Evolutionary conservation across 2,113 vertebrate species (phyloP).

Genomic region (Oxyura jamaicensis): DNA sequence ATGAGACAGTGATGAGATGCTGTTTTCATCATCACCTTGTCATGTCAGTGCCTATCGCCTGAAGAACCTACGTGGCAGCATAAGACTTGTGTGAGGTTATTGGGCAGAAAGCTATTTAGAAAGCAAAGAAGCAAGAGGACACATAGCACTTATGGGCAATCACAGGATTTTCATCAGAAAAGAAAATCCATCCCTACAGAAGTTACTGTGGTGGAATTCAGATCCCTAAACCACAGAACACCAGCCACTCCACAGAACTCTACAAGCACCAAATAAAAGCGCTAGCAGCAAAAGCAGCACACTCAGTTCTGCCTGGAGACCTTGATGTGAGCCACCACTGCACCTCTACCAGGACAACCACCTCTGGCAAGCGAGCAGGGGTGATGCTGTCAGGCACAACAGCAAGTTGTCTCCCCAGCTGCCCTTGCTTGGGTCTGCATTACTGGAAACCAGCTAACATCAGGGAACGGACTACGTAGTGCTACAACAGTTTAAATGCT

Average conservation of each 20-base stretch:
- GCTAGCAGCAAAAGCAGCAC: neutral
- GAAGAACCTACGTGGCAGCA: neutral
- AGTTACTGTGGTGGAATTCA: neutral
- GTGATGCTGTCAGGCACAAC: rapidly evolving
- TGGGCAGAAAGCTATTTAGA: neutral
- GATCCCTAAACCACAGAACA: neutral
- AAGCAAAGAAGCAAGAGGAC: neutral
- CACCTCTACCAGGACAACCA: neutral
- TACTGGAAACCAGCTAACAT: neutral
- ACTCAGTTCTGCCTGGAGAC: neutral
- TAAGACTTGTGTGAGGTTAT: neutral
- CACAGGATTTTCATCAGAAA: neutral
- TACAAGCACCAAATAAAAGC: rapidly evolving
- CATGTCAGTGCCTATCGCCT: neutral
- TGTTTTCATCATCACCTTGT: neutral
- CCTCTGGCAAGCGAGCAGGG: neutral
- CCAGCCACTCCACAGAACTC: neutral
- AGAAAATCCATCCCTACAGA: neutral
- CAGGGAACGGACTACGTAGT: neutral
- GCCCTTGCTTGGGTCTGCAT: neutral
- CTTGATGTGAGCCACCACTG: rapidly evolving
- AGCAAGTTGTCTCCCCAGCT: neutral
- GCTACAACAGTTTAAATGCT: constrained; percentile 5
- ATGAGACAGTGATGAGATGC: neutral
- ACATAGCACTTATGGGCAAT: neutral